Base-by-base conservation (phyloP, 2,113 vertebrate species). In the Daphoenositta chrysoptera region DNA sequence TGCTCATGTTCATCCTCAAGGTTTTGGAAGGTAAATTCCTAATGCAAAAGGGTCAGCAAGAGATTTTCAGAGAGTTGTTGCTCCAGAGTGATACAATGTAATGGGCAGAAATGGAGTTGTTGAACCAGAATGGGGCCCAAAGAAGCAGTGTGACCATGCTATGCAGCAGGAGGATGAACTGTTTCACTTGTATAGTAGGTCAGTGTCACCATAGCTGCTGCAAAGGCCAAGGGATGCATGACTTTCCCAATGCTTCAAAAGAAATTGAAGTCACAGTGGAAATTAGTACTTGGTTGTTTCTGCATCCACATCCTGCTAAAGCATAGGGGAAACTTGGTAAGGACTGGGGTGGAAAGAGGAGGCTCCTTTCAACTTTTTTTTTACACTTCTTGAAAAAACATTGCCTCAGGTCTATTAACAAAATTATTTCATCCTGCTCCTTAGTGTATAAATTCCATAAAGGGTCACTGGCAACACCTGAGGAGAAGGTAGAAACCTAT, bases 1-100 rank as follows among this genome's bases (percentile, higher is more conserved):
- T 99, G 83, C 98, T 99, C 17, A 96, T 98, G 93, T 98, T 99
- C 80, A 97, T 99, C 93, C 98, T 99, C 94, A 98, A 97, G 20
- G 94, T 99, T 63, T 97, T 99, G 93, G 94, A 98, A 99, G 99
- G 99, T 99, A 95, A 98, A 65, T 57, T 83, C 64, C 30, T 48
- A n/a, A 47, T 10, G 35, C 45, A 48, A 77, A 78, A 54, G 11
- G n/a, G 30, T 11, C 12, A 61, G 14, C 39, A 79, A 79, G 27
- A 20, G 16, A 7, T 72, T 87, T 89, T 71, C 60, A 45, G 28
- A 53, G 12, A 75, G 26, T 6, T 6, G 4, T 39, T 90, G 54
- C 14, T 83, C 8, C 37, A 39, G n/a, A 86, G 6, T 61, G 35
- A 13, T 30, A 50, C 37, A 61, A 39, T 83, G 17, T 54, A 57